These are phyloP conservation scores for Hydractinia symbiolongicarpus DNA, from an alignment of 30 jellyfish, hydroid and myxozoan species.

Conservation along the genomic window DNA sequence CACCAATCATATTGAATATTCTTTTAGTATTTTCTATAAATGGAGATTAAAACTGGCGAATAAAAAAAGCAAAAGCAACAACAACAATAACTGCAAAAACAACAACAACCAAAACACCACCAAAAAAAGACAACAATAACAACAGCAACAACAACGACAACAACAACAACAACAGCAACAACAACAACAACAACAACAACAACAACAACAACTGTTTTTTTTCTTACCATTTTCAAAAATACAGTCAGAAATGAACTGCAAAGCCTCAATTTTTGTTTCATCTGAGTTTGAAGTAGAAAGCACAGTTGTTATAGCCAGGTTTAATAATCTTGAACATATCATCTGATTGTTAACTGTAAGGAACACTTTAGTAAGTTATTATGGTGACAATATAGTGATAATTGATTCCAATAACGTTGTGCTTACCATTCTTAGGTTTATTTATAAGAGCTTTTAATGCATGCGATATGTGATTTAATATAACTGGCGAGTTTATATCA, in stretches of 20 bases:
- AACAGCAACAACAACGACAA: too few relatives aligned
- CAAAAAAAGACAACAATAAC: too few relatives aligned
- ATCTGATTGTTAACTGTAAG: conserved; percentile 43
- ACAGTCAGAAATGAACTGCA: conserved; percentile 53
- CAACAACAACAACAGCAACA: too few relatives aligned
- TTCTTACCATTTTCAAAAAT: conserved; percentile 51
- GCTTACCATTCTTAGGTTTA: conserved; percentile 69
- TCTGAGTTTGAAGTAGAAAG: conserved; percentile 23
- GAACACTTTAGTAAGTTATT: background rate
- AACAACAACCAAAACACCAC: too few relatives aligned
- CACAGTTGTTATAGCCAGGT: conserved; percentile 50
- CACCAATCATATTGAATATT: conserved; percentile 57
- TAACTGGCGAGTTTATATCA: conserved; percentile 17
- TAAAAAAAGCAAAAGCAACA: background rate
- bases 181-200: too few relatives aligned
- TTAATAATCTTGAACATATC: conserved; percentile 37
- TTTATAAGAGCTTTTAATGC: conserved; percentile 50
- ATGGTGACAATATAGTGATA: background rate
- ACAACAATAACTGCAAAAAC: background rate
- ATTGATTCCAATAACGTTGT: background rate
- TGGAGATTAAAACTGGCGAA: background rate
- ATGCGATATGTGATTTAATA: conserved; percentile 59
- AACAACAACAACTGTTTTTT: background rate
- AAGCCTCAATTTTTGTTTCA: conserved; percentile 18
- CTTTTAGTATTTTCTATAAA: conserved; percentile 44